Conservation (phyloP, 2,113 vertebrate genomes). For the Menidia beryllina region DNA sequence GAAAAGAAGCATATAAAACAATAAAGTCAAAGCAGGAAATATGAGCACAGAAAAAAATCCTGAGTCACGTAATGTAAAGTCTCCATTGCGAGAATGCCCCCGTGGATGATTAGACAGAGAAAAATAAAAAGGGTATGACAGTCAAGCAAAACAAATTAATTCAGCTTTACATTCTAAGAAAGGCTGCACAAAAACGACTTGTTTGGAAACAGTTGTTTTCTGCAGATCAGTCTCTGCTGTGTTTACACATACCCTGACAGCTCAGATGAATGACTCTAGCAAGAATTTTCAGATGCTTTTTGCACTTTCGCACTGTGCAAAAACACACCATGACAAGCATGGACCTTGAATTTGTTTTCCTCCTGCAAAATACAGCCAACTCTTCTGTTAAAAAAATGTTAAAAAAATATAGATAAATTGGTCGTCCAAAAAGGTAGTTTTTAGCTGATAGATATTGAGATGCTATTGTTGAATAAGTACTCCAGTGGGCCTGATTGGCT, state of each 20-base stretch:
- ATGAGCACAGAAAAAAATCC: constrained; percentile 16
- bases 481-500: constrained; percentile 22
- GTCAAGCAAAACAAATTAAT: constrained; percentile 34
- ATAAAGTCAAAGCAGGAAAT: constrained; percentile 7
- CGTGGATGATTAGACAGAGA: background rate
- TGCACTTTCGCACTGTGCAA: background rate
- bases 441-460: constrained; percentile 32
- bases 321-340: background rate
- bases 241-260: constrained; percentile 16
- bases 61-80: constrained; percentile 23
- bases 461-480: constrained; percentile 35
- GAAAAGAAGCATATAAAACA: constrained; percentile 1
- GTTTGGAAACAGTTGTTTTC: constrained; percentile 19
- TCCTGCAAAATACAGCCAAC: background rate
- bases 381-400: constrained; percentile 33
- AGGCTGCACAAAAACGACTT: constrained; percentile 22
- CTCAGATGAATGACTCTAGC: constrained; percentile 32
- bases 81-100: constrained; percentile 9
- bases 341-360: background rate
- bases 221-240: constrained; percentile 29
- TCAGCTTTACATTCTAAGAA: constrained; percentile 24
- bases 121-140: background rate
- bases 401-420: constrained; percentile 41
- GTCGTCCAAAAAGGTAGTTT: too few species aligned
- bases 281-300: constrained; percentile 22